A percentile compares a stretch with the other conserved stretches of the same genome.
phyloP scores from a whole-genome alignment of 2,797 vertebrate genomes.

The Oreochromis mossambicus region DNA sequence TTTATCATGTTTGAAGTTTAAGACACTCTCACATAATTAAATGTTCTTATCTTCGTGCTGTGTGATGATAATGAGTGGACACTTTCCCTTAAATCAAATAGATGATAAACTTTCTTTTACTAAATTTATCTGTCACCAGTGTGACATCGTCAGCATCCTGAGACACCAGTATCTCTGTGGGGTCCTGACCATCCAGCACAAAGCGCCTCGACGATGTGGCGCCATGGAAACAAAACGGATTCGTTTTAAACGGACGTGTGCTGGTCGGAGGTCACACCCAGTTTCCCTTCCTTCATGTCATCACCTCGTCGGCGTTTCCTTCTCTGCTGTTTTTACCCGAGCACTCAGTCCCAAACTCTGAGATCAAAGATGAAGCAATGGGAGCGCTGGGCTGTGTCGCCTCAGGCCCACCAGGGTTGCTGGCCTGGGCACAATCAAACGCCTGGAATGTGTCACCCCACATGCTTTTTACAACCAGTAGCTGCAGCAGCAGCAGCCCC shows the following conservation, averaged over 20 bases:
- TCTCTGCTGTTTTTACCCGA: conserved; percentile 18
- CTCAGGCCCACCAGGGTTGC: conserved; percentile 56
- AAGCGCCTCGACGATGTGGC: neutral
- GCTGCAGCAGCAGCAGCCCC: neutral
- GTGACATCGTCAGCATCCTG: neutral
- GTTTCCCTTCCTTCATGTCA: conserved; percentile 28
- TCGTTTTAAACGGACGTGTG: neutral
- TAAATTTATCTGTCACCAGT: neutral
- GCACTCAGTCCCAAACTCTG: neutral
- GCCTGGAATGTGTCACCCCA: conserved; percentile 74
- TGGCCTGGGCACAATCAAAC: conserved; percentile 56
- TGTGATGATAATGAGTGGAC: neutral
- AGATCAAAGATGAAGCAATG: conserved; percentile 63
- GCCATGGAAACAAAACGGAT: rapidly evolving
- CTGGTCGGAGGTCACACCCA: conserved; percentile 18
- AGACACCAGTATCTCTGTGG: neutral
- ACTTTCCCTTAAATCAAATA: rapidly evolving
- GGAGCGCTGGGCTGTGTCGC: conserved; percentile 5
- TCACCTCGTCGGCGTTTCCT: conserved; percentile 48
- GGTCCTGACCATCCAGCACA: neutral
- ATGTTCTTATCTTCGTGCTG: neutral
- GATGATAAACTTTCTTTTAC: neutral
- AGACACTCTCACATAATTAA: neutral
- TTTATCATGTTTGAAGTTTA: neutral
- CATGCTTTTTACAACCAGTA: conserved; percentile 46